Evolutionary conservation across 1,140 invertebrate genomes (phyloP), one percentile per base, ranked within the genome.

Genomic region (Theocolax elegans): DNA sequence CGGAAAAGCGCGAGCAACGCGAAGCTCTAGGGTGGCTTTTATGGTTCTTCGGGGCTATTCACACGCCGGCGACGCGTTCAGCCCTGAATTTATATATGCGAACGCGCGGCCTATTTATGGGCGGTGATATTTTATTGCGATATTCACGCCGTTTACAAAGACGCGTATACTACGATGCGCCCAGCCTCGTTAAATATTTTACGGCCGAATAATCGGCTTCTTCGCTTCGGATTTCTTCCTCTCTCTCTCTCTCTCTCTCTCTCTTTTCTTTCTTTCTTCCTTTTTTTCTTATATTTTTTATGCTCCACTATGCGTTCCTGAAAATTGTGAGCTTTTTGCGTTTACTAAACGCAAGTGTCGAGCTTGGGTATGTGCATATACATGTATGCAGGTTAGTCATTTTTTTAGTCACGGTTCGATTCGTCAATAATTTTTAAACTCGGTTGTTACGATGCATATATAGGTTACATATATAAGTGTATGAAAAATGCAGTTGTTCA

Each of bases 171-270:
- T 51, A 12, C 53, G 27, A 23, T 8, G 49, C 12, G 21, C 4
- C 17, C 25, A 77, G 75, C 78, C 79, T 85, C 83, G 81, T 85
- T 83, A 85, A 84, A 85, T 80, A 77, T 79, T 85, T 84, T 82
- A 84, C 76, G 77, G 74, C 66, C 71, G 72, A 73, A 76, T 71
- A 71, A 80, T 82, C 78, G 76, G 72, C 73, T 74, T 73, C 71
- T 72, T 72, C 72, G 58, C 58, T 65, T 58, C 66, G 49, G 25
- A 46, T 59, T 72, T 40, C 56, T 17, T 44, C 31, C 59, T 67
- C 48, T 46, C 31, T 38, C 64, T 49, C 35, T 25, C 48, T 70
- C 64, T 25, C 15, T 21, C n/a, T 19, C 17, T 12, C 21, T 6
- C 10, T 67, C 49, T 59, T 67, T 44, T 13, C 21, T 1, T n/a